Base-by-base conservation (phyloP, 2,888 invertebrate species). In the Mechanitis messenoides region DNA sequence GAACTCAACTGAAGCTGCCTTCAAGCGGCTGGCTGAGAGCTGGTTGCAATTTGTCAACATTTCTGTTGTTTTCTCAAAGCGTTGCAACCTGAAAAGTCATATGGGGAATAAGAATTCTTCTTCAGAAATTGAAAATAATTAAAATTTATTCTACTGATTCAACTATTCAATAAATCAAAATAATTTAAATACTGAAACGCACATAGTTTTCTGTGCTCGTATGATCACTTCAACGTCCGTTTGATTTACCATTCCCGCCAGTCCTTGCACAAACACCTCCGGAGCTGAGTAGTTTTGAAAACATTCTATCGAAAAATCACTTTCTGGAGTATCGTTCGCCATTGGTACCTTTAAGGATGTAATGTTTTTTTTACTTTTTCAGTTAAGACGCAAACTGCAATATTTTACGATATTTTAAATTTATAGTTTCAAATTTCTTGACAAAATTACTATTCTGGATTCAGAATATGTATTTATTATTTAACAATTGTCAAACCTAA, bases 1-100 rank as follows among this genome's bases (percentile, higher is more conserved):
- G 74, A 98, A 97, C 77, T 99, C 98, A 0, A 93, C 93, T 7
- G 93, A 94, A 0, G 98, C 97, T 31, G 93, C 93, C 75, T 97
- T 95, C 59, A 97, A 92, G 11, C 99, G 92, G 67, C 94, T 94
- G 3, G 95, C 94, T 1, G 98, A 97, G n/a, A 99, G 84, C 28
- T 96, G 95, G 83, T 98, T 98, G 80, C 98, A 98, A 81, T 98
- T 99, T 9, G 97, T 94, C 42, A 99, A 87, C 99, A 99, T 99
- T 90, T 99, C 99, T 77, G 99, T 99, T 0, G 99, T 99, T 84
- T 99, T 99, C 79, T 99, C 99, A 87, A 98, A 99, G 60, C 98
- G 92, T 75, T 97, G 96, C 35, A 99, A 83, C 96, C 97, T 97
- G 77, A 1, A 91, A 86, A 38, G 42, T 9, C 28, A 53, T 54